phyloP scores from a whole-genome alignment of 2,113 vertebrate genomes.

The Tricholaema leucomelas region DNA sequence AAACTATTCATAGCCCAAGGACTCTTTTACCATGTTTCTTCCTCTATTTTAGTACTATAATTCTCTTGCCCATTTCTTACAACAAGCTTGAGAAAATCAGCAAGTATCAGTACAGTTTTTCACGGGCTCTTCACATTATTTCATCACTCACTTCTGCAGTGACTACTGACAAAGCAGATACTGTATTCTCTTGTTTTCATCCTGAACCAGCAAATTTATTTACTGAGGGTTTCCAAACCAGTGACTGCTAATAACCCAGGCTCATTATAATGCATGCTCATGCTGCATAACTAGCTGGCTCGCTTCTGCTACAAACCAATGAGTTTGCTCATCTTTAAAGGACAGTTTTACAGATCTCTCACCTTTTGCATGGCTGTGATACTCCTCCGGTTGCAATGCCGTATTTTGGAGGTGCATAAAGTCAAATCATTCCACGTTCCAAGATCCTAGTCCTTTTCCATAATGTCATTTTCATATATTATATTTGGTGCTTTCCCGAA shows the following conservation, averaged over 20 bases:
- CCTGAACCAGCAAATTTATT: conserved; percentile 56
- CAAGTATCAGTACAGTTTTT: background rate
- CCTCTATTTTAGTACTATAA: background rate
- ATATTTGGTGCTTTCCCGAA: background rate
- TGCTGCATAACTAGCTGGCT: background rate
- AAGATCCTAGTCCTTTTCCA: background rate
- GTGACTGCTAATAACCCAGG: conserved; percentile 40
- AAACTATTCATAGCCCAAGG: background rate
- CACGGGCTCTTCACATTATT: background rate
- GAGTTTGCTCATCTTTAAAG: background rate
- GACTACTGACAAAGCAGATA: conserved; percentile 36
- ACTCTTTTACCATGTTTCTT: background rate
- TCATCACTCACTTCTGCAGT: background rate
- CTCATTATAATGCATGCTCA: conserved; percentile 27
- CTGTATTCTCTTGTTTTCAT: background rate
- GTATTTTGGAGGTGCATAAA: background rate
- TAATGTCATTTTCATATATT: background rate
- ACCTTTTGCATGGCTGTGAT: background rate
- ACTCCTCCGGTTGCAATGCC: background rate
- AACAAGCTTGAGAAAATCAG: background rate
- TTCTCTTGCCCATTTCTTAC: background rate
- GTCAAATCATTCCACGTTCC: background rate
- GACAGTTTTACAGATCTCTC: background rate
- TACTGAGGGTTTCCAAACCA: background rate
- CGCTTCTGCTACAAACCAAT: conserved; percentile 4